Base-by-base conservation (phyloP, 2,113 vertebrate species). In the Sphaerodactylus townsendi region DNA sequence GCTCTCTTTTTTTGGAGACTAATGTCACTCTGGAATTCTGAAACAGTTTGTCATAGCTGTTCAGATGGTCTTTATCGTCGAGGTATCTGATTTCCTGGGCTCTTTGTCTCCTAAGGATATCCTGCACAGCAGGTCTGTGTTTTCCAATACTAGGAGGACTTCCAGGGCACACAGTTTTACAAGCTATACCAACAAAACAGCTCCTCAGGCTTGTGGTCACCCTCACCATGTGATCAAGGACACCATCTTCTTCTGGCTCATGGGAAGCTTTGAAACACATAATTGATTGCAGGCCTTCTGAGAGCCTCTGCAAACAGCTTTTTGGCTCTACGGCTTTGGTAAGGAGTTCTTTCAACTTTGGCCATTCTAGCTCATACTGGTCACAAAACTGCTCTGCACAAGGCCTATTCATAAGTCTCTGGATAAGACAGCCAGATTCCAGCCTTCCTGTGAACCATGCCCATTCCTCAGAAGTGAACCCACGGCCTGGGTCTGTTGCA, bases 161-260 rank as follows among this genome's bases (percentile, higher is more conserved):
- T 53, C 96, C 94, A 0, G 98, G 98, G 87, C 98, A 98, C 85
- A 99, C 97, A 0, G 98, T 98, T 84, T 94, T 96, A 84, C 98
- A 99, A 0, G 96, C 94, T 7, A 97, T 85, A 0, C 97, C 97
- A 9, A 99, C 89, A 3, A 97, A 97, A 0, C 98, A 98, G 86
- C 98, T 98, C 90, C 95, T 94, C 77, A 99, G 89, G 39, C 97
- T 95, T 0, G 99, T 99, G 2, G 98, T 99, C 88, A 98, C 92
- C 66, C 94, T 95, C 84, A 99, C 99, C 98, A 99, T 98, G 93
- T 99, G 97, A 91, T 99, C 97, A 1, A 99, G 95, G 5, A 95
- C 97, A 0, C 99, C 98, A 0, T 97, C 96, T 2, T 98, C 97
- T 82, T 97, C 95, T 0, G 96, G 97, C 75, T 97, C 96, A 0